Conservation (phyloP, 2,797 vertebrate species). For the Argya squamiceps region DNA sequence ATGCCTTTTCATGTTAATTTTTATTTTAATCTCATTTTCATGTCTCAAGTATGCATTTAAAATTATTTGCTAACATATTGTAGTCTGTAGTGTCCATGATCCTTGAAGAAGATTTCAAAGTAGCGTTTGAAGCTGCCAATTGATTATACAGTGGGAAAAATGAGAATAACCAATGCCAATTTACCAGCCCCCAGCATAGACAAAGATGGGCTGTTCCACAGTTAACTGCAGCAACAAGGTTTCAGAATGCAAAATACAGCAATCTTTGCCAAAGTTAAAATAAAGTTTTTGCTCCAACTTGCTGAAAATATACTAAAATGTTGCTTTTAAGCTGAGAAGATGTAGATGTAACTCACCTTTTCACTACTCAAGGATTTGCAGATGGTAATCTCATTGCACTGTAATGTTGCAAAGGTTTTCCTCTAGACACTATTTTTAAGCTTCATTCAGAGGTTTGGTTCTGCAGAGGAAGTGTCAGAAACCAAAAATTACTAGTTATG, state of each 20-base stretch:
- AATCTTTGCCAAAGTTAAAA: background rate
- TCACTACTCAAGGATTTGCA: background rate
- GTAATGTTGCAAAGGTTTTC: background rate
- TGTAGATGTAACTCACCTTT: background rate
- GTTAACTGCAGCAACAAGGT: background rate
- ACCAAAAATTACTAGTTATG: background rate
- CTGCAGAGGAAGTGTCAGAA: background rate
- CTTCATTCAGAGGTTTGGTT: background rate
- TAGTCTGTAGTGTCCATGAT: background rate
- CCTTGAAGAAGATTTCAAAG: constrained; percentile 16
- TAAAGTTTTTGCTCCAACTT: background rate
- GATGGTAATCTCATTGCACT: background rate
- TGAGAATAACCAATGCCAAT: background rate
- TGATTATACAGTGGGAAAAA: background rate
- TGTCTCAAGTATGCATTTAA: constrained; percentile 6
- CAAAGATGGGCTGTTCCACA: background rate
- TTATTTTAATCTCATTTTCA: constrained; percentile 23
- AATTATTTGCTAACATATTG: background rate
- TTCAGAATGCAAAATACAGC: background rate
- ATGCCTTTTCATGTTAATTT: background rate
- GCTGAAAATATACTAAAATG: background rate
- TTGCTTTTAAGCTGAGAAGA: background rate
- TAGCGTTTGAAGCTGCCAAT: background rate
- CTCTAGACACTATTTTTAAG: background rate
- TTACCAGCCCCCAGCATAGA: background rate